phyloP scores from a whole-genome alignment of 2,888 invertebrate species.

The Eugnorisma glareosa region DNA sequence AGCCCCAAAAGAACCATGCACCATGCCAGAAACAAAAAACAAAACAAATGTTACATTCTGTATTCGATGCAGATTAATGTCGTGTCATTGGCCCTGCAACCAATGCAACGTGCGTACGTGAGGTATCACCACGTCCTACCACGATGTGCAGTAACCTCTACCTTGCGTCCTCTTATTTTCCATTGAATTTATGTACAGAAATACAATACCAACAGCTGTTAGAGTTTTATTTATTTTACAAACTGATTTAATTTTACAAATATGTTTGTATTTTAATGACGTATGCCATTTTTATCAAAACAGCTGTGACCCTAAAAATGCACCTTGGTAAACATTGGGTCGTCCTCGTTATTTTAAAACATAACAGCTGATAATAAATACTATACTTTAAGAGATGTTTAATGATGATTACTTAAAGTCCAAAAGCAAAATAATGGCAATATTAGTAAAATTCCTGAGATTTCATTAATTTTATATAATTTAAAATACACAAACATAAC shows the following conservation, averaged over 20 bases:
- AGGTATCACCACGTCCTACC: slow-evolving; percentile 8
- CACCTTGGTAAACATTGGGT: background rate
- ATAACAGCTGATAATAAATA: background rate
- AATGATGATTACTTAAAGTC: too few species aligned
- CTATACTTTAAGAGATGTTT: too few species aligned
- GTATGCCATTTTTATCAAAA: background rate
- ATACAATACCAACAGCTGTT: slow-evolving; percentile 5
- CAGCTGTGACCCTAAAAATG: background rate
- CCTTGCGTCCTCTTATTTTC: slow-evolving; percentile 35
- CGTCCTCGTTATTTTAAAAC: background rate
- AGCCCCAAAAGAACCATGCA: background rate
- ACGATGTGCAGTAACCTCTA: slow-evolving; percentile 24
- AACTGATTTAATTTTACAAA: background rate
- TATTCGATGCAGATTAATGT: slow-evolving; percentile 7
- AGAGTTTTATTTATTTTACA: background rate
- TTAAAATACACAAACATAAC: too few species aligned
- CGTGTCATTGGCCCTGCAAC: slow-evolving; percentile 7
- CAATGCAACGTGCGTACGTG: slow-evolving; percentile 50
- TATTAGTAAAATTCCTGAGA: too few species aligned
- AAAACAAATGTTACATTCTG: background rate
- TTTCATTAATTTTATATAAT: too few species aligned
- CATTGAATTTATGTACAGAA: slow-evolving; percentile 4
- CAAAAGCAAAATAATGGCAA: too few species aligned
- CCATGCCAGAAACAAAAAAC: background rate
- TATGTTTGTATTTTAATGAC: too few species aligned